phyloP scores from a whole-genome alignment of 1,140 invertebrate species.

The Megalonaias nervosa region DNA sequence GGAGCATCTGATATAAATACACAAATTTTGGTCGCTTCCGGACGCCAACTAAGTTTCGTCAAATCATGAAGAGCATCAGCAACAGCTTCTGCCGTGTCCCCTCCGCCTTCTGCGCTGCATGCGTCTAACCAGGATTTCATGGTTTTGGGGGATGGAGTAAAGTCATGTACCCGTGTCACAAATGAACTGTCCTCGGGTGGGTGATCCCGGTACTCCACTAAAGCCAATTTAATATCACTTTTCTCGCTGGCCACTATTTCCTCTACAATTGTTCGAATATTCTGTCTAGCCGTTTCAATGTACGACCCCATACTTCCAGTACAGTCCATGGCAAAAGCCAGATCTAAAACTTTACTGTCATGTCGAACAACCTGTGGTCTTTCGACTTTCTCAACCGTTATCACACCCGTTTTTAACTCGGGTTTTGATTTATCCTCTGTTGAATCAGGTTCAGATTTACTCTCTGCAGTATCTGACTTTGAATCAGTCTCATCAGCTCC shows the following conservation, averaged over 20 bases:
- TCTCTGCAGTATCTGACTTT: no score
- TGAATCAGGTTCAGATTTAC: no score
- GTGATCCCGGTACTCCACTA: constrained; percentile 65
- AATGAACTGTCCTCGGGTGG: constrained; percentile 54
- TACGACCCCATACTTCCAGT: constrained; percentile 63
- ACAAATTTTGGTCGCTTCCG: constrained; percentile 60
- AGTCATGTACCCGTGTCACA: constrained; percentile 58
- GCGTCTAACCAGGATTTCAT: constrained; percentile 60
- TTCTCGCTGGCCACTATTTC: constrained; percentile 57
- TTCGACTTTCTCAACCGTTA: constrained; percentile 9
- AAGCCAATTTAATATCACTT: constrained; percentile 55
- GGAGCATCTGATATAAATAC: constrained; percentile 64
- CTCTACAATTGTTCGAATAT: constrained; percentile 60
- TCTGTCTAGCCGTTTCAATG: constrained; percentile 52
- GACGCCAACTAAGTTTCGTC: constrained; percentile 56
- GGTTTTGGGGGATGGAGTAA: constrained; percentile 48
- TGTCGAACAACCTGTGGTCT: constrained; percentile 43
- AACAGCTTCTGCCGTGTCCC: constrained; percentile 61
- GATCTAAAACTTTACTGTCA: constrained; percentile 51
- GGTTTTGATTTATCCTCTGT: no score
- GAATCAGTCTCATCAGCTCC: no score
- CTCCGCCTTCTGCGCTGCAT: constrained; percentile 53
- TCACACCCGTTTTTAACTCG: neutral
- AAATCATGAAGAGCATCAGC: constrained; percentile 60
- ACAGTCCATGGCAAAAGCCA: constrained; percentile 67